Evolutionary conservation across 2,113 vertebrate species (phyloP).

Genomic region (Sorex fumeus): DNA sequence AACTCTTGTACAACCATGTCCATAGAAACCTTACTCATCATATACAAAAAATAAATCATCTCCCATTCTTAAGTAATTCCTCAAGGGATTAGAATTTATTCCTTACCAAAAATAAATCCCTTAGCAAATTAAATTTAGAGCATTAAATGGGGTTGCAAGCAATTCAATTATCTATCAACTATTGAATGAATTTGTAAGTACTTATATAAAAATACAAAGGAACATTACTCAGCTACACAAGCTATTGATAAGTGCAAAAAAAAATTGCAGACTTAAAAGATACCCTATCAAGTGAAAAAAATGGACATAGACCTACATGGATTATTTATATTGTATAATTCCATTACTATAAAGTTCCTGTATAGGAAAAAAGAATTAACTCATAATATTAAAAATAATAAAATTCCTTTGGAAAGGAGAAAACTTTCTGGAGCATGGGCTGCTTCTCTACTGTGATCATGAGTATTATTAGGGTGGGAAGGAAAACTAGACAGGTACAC

Average conservation of each 20-base stretch:
- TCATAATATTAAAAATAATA: not conserved
- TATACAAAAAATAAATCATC: not conserved
- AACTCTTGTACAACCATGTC: not conserved
- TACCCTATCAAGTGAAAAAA: not conserved
- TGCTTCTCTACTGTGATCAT: not conserved
- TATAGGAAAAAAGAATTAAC: not conserved
- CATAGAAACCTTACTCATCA: not conserved
- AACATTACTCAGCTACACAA: not conserved
- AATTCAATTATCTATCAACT: not conserved
- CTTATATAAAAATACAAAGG: not conserved
- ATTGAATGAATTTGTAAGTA: not conserved
- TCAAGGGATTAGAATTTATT: not conserved
- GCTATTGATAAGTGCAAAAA: not conserved
- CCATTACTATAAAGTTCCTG: not conserved
- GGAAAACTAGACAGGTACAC: not conserved
- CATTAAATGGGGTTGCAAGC: not conserved
- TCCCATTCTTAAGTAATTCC: not conserved
- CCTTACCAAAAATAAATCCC: not conserved
- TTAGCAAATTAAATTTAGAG: not conserved
- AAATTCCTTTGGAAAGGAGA: not conserved
- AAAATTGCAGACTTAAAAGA: not conserved
- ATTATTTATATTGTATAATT: not conserved
- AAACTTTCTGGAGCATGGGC: not conserved
- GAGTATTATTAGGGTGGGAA: rapidly evolving
- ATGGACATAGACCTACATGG: not conserved